phyloP scores from a whole-genome alignment of 2,888 invertebrate species.

The Miltochrista miniata region DNA sequence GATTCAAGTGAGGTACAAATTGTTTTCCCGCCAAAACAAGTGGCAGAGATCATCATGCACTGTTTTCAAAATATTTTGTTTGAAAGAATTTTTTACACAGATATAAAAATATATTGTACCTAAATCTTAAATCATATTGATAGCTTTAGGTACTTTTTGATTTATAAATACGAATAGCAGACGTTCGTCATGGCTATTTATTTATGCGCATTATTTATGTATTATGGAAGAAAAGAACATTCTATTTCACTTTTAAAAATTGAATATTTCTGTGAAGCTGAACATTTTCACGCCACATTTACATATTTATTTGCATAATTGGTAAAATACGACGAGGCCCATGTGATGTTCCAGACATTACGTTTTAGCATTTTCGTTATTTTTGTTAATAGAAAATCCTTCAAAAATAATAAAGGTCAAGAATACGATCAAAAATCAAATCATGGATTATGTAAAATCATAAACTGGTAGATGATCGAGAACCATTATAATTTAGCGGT shows the following conservation, averaged over 20 bases:
- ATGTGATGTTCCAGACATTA: not conserved
- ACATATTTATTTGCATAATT: not conserved
- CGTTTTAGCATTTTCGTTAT: too few relatives aligned
- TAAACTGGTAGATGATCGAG: too few relatives aligned
- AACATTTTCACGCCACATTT: not conserved
- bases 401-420: too few relatives aligned
- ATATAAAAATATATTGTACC: too few relatives aligned
- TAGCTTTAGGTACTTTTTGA: not conserved
- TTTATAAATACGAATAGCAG: not conserved
- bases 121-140: not conserved
- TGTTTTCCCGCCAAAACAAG: too few relatives aligned
- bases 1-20: too few relatives aligned
- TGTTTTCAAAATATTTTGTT: too few relatives aligned
- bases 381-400: too few relatives aligned
- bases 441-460: too few relatives aligned
- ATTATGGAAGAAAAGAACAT: not conserved
- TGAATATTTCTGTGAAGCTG: not conserved
- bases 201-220: not conserved
- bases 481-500: too few relatives aligned
- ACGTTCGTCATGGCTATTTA: not conserved
- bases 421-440: slow-evolving; percentile 4
- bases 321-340: not conserved
- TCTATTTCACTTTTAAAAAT: not conserved
- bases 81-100: too few relatives aligned
- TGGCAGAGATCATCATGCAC: too few relatives aligned